Evolutionary conservation across 53 echinoderm and acorn worm species (phyloP).

Genomic region (Paracentrotus lividus): DNA sequence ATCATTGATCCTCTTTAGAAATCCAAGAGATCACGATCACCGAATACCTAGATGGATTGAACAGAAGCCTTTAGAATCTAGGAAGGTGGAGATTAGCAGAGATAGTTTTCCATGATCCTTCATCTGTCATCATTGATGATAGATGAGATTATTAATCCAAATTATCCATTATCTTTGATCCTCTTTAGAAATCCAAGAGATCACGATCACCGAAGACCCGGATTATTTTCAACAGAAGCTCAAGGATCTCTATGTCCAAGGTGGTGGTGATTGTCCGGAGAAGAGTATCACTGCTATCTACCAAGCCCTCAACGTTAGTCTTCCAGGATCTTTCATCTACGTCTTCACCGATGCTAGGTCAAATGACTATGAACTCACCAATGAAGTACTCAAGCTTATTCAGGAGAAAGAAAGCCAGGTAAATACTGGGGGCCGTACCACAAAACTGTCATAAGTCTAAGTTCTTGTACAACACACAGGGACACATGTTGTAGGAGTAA

Average conservation of each 20-base stretch:
- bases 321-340: slow-evolving; percentile 96
- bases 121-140: slow-evolving; percentile 71
- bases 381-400: slow-evolving; percentile 91
- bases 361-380: slow-evolving; percentile 91
- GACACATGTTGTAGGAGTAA: no score
- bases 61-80: slow-evolving; percentile 6
- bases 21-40: slow-evolving; percentile 92
- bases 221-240: slow-evolving; percentile 79
- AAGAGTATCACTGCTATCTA: slow-evolving; percentile 94
- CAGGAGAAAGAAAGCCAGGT: slow-evolving; percentile 99
- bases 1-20: slow-evolving; percentile 61
- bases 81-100: slow-evolving; percentile 94
- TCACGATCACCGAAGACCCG: slow-evolving; percentile 89
- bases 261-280: slow-evolving; percentile 98
- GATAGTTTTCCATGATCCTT: slow-evolving; percentile 88
- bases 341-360: slow-evolving; percentile 99
- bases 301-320: slow-evolving; percentile 88
- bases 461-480: no score
- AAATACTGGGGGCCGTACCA: no score
- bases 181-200: slow-evolving; percentile 87
- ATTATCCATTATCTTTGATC: not conserved
- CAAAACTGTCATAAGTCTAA: no score
- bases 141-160: not conserved
- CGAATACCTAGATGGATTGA: slow-evolving; percentile 79
- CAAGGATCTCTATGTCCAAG: slow-evolving; percentile 89